Conservation (phyloP, 2,113 vertebrate species). For the Embiotoca jacksoni region DNA sequence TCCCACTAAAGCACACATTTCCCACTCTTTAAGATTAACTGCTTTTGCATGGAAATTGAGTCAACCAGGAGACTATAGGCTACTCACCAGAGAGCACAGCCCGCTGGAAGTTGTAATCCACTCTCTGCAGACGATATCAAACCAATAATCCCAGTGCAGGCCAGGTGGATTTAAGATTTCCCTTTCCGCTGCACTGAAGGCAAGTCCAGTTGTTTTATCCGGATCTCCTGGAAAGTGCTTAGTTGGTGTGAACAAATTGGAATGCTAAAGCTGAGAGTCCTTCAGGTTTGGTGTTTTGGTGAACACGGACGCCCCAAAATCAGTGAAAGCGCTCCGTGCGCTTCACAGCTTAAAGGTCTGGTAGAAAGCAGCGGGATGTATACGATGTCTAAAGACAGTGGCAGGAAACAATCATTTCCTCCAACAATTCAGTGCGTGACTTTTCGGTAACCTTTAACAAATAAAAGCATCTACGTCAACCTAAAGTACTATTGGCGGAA, state of each 20-base stretch:
- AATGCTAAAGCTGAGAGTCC: conserved; percentile 36
- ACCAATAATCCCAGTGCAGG: conserved; percentile 76
- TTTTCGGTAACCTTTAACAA: conserved; percentile 82
- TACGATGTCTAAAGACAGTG: conserved; percentile 86
- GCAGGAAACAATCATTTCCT: conserved; percentile 80
- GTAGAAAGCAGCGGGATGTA: conserved; percentile 44
- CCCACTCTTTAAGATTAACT: conserved; percentile 13
- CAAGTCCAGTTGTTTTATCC: conserved; percentile 42
- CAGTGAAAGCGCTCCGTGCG: conserved; percentile 64
- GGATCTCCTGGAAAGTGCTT: conserved; percentile 42
- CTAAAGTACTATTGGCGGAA: conserved; percentile 58
- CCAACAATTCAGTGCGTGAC: conserved; percentile 85
- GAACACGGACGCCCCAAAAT: conserved; percentile 43
- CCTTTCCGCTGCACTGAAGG: conserved; percentile 34
- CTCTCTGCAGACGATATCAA: conserved; percentile 71
- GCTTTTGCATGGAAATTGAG: conserved; percentile 4
- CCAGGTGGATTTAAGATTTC: conserved; percentile 61
- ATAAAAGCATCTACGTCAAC: conserved; percentile 81
- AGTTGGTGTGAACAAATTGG: conserved; percentile 30
- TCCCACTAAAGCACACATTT: conserved; percentile 24
- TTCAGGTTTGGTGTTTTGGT: conserved; percentile 52
- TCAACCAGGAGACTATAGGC: conserved; percentile 2
- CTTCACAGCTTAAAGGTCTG: conserved; percentile 40
- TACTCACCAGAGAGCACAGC: conserved; percentile 77
- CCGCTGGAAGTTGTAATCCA: conserved; percentile 74